Evolutionary conservation across 2,888 invertebrate genomes (phyloP), one percentile per base, ranked within the genome.

Genomic region (Cremastinae sp.): DNA sequence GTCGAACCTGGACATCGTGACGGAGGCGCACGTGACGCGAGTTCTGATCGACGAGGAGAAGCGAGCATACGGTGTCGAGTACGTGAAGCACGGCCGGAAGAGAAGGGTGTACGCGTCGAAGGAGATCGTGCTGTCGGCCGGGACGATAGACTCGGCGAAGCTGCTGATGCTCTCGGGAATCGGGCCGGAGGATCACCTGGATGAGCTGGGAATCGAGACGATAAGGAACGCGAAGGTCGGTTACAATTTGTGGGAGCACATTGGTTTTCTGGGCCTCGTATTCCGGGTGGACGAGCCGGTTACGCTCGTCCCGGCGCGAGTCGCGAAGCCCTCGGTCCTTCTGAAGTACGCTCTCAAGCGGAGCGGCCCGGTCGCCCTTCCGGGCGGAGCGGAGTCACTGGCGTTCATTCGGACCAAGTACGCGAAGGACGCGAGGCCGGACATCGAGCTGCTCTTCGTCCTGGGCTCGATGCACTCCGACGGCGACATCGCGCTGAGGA

Each of bases 81-180:
- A 86, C 56, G 82, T 91, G 0, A 94, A 94, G 86, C 91, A 93
- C 78, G 91, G 91, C 16, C 90, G 86, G 82, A 91, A 90, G 82
- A 92, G 89, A 66, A 84, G 84, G 4, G 90, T 92, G 0, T 85
- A 88, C 2, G 95, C 94, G 2, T 92, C 86, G 0, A 93, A 92
- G 79, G 93, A 93, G 86, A 92, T 93, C 0, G 91, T 93, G 51
- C 81, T 93, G 5, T 93, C 94, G 7, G 95, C 94, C 0, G 95
- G 96, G 0, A 93, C 96, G 0, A 93, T 97, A 78, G 95, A 95
- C 88, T 94, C 95, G 0, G 95, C 96, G 0, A 96, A 97, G 87
- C 86, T 97, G 9, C 83, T 94, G 14, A 93, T 94, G 93, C 88
- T 94, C 0, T 93, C 93, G 0, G 94, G 94, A 0, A 88, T 94